phyloP scores from a whole-genome alignment of 2,113 vertebrate species.

The Manacus vitellinus region DNA sequence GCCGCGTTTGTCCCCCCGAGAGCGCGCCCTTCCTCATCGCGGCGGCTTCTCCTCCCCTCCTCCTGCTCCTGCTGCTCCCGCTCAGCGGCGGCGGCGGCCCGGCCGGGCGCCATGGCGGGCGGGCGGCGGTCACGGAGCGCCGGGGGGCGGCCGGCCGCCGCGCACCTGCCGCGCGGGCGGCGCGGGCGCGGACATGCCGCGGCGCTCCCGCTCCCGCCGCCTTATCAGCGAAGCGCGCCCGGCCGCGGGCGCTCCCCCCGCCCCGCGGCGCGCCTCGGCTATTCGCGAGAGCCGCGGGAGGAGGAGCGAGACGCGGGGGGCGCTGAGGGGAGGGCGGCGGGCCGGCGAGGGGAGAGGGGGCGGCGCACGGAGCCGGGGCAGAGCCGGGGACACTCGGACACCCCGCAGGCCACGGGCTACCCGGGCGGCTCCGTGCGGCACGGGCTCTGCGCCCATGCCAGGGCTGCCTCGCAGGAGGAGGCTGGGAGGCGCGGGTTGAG shows the following conservation, averaged over 20 bases:
- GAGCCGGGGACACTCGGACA: not conserved
- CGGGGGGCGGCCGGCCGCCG: too few species aligned
- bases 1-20: constrained; percentile 37
- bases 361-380: not conserved
- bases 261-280: not conserved
- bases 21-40: constrained; percentile 42
- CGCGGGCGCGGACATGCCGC: too few species aligned
- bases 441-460: accelerated
- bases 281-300: constrained; percentile 5
- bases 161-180: too few species aligned
- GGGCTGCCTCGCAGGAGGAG: not conserved
- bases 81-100: not conserved
- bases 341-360: not conserved
- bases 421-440: accelerated
- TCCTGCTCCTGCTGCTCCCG: too few species aligned
- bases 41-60: not conserved
- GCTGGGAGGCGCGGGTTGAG: accelerated
- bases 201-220: too few species aligned
- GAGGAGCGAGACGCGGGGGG: not conserved
- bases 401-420: too few species aligned
- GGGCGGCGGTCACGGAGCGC: too few species aligned
- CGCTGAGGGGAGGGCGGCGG: not conserved
- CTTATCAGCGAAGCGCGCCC: too few species aligned
- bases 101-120: not conserved
- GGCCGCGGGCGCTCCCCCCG: too few species aligned